Evolutionary conservation across 2,113 vertebrate species (phyloP).

Genomic region (Setophaga kirtlandii): DNA sequence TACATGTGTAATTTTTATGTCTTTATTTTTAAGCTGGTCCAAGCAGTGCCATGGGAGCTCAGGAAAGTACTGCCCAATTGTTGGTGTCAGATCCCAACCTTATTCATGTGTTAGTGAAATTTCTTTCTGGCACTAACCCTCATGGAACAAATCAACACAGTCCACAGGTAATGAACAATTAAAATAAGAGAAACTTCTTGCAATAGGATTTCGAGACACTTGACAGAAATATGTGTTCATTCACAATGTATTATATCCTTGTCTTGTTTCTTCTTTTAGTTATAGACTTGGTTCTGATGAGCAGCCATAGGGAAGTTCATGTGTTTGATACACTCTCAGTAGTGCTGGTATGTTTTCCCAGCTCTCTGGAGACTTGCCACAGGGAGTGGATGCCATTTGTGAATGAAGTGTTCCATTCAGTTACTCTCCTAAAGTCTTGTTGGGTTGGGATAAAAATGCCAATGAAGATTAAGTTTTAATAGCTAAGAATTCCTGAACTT

Average conservation of each 20-base stretch:
- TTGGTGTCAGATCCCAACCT: conserved; percentile 95
- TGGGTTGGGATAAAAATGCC: not conserved
- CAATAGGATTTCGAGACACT: not conserved
- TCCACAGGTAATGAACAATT: conserved; percentile 82
- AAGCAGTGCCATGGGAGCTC: conserved; percentile 82
- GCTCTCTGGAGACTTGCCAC: not conserved
- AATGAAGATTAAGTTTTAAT: not conserved
- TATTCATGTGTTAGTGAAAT: conserved; percentile 94
- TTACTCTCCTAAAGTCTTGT: not conserved
- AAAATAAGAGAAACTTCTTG: not conserved
- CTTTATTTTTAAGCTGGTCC: conserved; percentile 76
- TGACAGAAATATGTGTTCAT: not conserved
- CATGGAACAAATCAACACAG: conserved; percentile 97
- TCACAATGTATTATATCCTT: not conserved
- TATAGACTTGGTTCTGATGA: not conserved
- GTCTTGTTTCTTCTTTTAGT: not conserved
- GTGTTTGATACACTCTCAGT: not conserved
- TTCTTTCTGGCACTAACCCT: conserved; percentile 93
- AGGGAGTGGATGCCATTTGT: not conserved
- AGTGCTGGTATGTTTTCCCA: not conserved
- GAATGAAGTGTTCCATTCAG: not conserved
- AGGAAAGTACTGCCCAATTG: conserved; percentile 95
- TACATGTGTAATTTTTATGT: not conserved
- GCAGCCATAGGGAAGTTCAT: not conserved
- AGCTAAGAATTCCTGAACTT: not conserved